A percentile compares a stretch with the other conserved stretches of the same genome.
Evolutionary conservation across 2,888 invertebrate genomes (phyloP).

Genomic region (Tiliacea aurago): DNA sequence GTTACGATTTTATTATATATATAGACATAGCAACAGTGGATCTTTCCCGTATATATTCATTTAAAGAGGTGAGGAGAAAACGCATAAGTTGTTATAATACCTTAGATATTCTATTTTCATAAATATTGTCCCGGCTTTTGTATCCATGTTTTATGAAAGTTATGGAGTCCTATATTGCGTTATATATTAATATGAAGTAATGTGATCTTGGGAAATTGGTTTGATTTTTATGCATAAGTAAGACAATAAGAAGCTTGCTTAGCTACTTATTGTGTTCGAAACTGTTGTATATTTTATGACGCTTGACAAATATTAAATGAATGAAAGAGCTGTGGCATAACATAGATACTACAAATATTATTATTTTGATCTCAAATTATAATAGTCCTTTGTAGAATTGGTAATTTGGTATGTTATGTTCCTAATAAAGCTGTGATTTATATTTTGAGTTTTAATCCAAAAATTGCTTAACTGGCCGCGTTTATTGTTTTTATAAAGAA

Average conservation of each 20-base stretch:
- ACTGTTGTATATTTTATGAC: not conserved
- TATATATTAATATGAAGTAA: slow-evolving; percentile 2
- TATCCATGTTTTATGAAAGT: slow-evolving; percentile 31
- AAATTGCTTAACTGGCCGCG: too few relatives aligned
- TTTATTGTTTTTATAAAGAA: too few relatives aligned
- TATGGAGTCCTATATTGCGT: slow-evolving; percentile 13
- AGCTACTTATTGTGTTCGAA: not conserved
- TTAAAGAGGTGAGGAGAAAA: slow-evolving; percentile 31
- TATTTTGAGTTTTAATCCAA: too few relatives aligned
- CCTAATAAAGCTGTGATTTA: too few relatives aligned
- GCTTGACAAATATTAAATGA: not conserved
- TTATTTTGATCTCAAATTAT: too few relatives aligned
- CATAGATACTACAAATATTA: too few relatives aligned
- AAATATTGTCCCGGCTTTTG: slow-evolving; percentile 52
- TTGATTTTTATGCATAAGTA: not conserved
- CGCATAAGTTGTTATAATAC: slow-evolving; percentile 45
- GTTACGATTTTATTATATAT: too few relatives aligned
- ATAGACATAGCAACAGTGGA: slow-evolving; percentile 1
- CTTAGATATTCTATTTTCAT: slow-evolving; percentile 57
- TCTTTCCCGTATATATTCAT: slow-evolving; percentile 53
- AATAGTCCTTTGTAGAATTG: too few relatives aligned
- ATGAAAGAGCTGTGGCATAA: not conserved
- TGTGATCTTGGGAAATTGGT: not conserved
- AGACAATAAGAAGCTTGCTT: not conserved
- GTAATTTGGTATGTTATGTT: too few relatives aligned